Evolutionary conservation across 2,888 invertebrate species (phyloP).

Genomic region (Lithophane socia): DNA sequence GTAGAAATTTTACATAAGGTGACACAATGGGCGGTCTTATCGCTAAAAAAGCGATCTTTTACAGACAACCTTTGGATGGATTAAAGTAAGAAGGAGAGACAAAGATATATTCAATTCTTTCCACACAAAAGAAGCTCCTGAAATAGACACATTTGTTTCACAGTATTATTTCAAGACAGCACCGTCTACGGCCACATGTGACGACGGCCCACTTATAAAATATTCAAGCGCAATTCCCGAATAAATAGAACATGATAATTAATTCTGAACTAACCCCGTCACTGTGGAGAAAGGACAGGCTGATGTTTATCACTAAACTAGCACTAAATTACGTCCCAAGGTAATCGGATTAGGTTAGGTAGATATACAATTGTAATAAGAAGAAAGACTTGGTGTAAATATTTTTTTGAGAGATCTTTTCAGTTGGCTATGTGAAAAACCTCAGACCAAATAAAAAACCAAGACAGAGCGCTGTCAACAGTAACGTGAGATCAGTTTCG

Average conservation of each 20-base stretch:
- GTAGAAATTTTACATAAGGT: too few species aligned
- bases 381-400: not conserved
- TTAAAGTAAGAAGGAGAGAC: too few species aligned
- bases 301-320: constrained; percentile 60
- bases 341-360: constrained; percentile 39
- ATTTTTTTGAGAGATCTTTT: not conserved
- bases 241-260: constrained; percentile 63
- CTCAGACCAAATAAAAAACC: too few species aligned
- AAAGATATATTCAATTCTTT: not conserved
- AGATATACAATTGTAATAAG: constrained; percentile 34
- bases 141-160: constrained; percentile 24
- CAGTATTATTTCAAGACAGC: constrained; percentile 42
- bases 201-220: constrained; percentile 56
- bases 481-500: too few species aligned
- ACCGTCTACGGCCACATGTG: constrained; percentile 22
- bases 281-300: constrained; percentile 36
- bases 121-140: not conserved
- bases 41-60: too few species aligned
- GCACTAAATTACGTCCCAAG: constrained; percentile 29
- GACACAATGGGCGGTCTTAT: too few species aligned
- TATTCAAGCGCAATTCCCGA: constrained; percentile 59
- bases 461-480: too few species aligned
- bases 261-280: constrained; percentile 61
- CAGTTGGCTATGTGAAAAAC: not conserved
- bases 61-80: too few species aligned